Percentiles rank a stretch among this genome's conserved stretches.
phyloP scores from a whole-genome alignment of 2,797 vertebrate genomes.

The Pogonophryne albipinna region DNA sequence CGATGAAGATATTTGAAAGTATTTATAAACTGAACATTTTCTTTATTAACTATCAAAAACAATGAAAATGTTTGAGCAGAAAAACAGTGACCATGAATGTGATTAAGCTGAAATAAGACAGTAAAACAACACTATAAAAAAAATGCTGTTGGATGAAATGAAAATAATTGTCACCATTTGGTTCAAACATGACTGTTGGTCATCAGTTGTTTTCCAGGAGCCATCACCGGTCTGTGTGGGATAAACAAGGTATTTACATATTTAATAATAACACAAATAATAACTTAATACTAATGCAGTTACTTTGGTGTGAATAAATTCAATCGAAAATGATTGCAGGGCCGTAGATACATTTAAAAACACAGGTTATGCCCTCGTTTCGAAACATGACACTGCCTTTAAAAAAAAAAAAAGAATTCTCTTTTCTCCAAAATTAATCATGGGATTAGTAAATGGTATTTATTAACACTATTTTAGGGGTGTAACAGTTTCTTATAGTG shows the following conservation, averaged over 20 bases:
- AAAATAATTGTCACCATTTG: constrained; percentile 3
- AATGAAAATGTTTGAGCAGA: not conserved
- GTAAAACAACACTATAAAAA: not conserved
- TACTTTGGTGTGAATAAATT: not conserved
- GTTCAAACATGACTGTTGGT: constrained; percentile 34
- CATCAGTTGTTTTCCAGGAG: constrained; percentile 54
- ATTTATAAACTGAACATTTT: not conserved
- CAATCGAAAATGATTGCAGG: not conserved
- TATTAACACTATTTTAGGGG: not conserved
- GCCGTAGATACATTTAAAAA: too few relatives aligned
- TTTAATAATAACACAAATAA: not conserved
- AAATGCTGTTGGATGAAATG: not conserved
- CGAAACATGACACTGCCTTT: too few relatives aligned
- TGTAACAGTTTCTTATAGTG: not conserved
- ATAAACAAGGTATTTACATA: constrained; percentile 5
- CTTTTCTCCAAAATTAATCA: too few relatives aligned
- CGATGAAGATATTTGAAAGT: not conserved
- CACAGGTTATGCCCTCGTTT: too few relatives aligned
- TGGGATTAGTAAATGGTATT: not conserved
- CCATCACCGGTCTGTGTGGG: constrained; percentile 37
- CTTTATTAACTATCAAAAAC: not conserved
- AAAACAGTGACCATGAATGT: not conserved
- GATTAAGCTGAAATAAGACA: not conserved
- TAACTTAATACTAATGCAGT: not conserved
- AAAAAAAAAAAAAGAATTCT: not conserved